A percentile compares a stretch with the other conserved stretches of the same genome.
Evolutionary conservation across 1,140 invertebrate genomes (phyloP).

Genomic region (Drosophila nasuta): DNA sequence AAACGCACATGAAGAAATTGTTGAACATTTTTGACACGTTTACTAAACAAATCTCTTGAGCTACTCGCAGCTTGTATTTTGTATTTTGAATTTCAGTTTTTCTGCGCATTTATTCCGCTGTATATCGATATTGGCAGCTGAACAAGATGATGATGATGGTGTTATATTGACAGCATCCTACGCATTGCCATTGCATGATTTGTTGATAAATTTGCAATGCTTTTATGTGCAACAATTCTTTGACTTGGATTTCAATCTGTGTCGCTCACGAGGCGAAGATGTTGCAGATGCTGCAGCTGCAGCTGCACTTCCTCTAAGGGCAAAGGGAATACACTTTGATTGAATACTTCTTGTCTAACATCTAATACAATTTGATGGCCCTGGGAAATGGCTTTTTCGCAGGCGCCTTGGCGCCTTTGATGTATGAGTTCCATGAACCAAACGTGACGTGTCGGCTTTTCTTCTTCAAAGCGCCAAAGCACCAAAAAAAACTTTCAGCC

Average conservation of each 20-base stretch:
- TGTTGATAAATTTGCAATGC: not conserved
- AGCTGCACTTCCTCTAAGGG: not conserved
- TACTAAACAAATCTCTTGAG: constrained; percentile 15
- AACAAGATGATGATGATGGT: constrained; percentile 15
- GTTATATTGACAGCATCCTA: constrained; percentile 23
- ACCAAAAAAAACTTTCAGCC: not conserved
- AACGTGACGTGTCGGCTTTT: constrained; percentile 14
- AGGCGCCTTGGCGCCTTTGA: constrained; percentile 20
- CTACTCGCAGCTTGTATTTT: constrained; percentile 7
- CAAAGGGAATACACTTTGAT: constrained; percentile 25
- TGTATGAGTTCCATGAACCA: constrained; percentile 17
- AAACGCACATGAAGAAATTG: not conserved
- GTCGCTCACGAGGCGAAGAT: not conserved
- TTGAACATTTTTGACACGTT: constrained; percentile 15
- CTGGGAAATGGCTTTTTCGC: not conserved
- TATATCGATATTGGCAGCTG: constrained; percentile 9
- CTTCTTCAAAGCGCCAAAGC: not conserved
- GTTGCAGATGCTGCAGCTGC: not conserved
- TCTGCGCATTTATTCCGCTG: not conserved
- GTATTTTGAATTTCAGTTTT: constrained; percentile 8
- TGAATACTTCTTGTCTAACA: constrained; percentile 30
- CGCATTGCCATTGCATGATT: not conserved
- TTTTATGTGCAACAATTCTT: constrained; percentile 16
- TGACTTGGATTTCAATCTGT: constrained; percentile 16
- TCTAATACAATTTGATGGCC: constrained; percentile 17